phyloP scores from a whole-genome alignment of 2,797 vertebrate species.

The Thamnophis elegans region DNA sequence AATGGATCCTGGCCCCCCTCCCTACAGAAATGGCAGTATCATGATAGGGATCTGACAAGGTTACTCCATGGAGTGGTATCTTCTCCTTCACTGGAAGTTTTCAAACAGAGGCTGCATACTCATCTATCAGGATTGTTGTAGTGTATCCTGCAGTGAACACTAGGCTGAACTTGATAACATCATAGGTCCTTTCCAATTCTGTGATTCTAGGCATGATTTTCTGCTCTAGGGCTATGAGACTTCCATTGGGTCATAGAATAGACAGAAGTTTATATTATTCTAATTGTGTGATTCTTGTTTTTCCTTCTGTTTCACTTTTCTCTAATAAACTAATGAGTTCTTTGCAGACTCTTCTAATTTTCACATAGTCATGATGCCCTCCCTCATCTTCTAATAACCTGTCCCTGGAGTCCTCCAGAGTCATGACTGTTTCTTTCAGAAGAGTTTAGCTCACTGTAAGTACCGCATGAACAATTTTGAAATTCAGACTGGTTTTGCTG shows the following conservation, averaged over 20 bases:
- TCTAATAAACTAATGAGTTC: constrained; percentile 12
- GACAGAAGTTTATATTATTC: background rate
- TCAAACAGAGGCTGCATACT: background rate
- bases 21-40: too few species aligned
- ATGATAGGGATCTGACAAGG: background rate
- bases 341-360: constrained; percentile 17
- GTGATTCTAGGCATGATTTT: background rate
- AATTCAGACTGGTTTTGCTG: constrained; percentile 40
- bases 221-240: background rate
- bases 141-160: background rate
- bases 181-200: background rate
- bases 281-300: background rate
- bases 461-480: constrained; percentile 44
- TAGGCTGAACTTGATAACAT: background rate
- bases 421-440: constrained; percentile 40
- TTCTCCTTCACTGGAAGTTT: background rate
- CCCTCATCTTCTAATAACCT: constrained; percentile 34
- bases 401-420: constrained; percentile 26
- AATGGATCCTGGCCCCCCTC: too few species aligned
- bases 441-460: constrained; percentile 34
- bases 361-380: constrained; percentile 21
- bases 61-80: background rate
- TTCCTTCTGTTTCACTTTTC: background rate
- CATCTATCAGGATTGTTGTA: background rate
- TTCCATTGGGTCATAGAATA: background rate